Conservation (phyloP, 1,140 invertebrate genomes). For the Cyphomyrmex costatus region DNA sequence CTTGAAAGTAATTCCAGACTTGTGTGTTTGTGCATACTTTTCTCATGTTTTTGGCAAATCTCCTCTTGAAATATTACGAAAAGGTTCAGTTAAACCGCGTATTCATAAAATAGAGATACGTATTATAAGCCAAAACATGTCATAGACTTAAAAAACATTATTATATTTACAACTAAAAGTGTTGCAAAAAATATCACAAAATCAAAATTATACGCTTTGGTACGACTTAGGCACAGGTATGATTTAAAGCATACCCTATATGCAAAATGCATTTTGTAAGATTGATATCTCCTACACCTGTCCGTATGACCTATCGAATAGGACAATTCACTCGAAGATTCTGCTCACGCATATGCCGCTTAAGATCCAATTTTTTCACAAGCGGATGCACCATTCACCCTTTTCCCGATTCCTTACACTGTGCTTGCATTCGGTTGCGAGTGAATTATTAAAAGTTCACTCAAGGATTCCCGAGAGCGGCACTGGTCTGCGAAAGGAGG, state of each 20-base stretch:
- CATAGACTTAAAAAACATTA: conserved; percentile 13
- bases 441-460: conserved; percentile 66
- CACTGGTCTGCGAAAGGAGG: conserved; percentile 60
- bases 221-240: too few relatives aligned
- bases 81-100: neutral
- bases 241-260: neutral
- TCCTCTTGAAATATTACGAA: conserved; percentile 10
- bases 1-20: neutral
- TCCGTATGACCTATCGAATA: neutral
- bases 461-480: conserved; percentile 56
- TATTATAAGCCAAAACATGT: neutral
- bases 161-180: neutral
- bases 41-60: conserved; percentile 19
- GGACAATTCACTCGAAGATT: conserved; percentile 49
- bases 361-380: conserved; percentile 54
- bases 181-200: too few relatives aligned
- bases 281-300: neutral
- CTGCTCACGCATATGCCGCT: conserved; percentile 50
- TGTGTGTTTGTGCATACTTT: neutral
- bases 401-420: neutral
- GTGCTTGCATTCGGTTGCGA: conserved; percentile 49
- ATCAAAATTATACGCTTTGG: too few relatives aligned
- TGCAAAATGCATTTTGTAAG: neutral
- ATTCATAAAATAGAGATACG: neutral
- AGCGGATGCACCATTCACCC: conserved; percentile 20